Evolutionary conservation across 2,113 vertebrate species (phyloP).

Genomic region (Tenebrosternarchus preto): DNA sequence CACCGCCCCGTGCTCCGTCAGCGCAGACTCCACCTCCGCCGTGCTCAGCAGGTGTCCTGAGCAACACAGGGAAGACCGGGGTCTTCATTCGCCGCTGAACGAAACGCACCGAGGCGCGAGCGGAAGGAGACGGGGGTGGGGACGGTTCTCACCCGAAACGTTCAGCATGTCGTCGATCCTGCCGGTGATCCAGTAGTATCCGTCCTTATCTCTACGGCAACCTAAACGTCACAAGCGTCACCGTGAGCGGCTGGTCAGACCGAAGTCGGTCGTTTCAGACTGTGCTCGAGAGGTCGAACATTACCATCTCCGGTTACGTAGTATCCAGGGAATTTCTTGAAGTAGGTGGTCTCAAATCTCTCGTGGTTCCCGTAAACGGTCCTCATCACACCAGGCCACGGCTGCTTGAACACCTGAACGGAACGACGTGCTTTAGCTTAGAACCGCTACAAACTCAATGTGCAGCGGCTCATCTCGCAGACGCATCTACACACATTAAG

Average conservation of each 20-base stretch:
- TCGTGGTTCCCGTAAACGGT: slow-evolving; percentile 86
- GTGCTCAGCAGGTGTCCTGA: slow-evolving; percentile 94
- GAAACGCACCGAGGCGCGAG: too few species aligned
- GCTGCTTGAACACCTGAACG: slow-evolving; percentile 92
- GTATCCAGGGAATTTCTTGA: slow-evolving; percentile 96
- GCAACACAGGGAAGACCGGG: neutral
- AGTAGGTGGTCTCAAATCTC: slow-evolving; percentile 89
- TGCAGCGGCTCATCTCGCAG: too few species aligned
- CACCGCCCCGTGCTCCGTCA: slow-evolving; percentile 82
- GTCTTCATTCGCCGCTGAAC: neutral
- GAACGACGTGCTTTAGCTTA: neutral
- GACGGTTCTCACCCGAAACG: slow-evolving; percentile 84
- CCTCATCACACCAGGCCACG: slow-evolving; percentile 98
- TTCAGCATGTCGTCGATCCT: slow-evolving; percentile 98
- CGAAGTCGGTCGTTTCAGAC: too few species aligned
- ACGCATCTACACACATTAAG: too few species aligned
- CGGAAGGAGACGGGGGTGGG: too few species aligned
- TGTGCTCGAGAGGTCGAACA: neutral
- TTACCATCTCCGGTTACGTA: slow-evolving; percentile 96
- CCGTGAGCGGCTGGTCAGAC: too few species aligned
- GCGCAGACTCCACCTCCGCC: slow-evolving; percentile 92
- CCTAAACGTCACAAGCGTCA: slow-evolving; percentile 68
- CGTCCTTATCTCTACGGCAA: slow-evolving; percentile 91
- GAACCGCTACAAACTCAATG: too few species aligned
- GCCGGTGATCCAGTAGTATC: slow-evolving; percentile 98